Evolutionary conservation across 2,888 invertebrate species (phyloP).

Genomic region (Diarsia brunnea): DNA sequence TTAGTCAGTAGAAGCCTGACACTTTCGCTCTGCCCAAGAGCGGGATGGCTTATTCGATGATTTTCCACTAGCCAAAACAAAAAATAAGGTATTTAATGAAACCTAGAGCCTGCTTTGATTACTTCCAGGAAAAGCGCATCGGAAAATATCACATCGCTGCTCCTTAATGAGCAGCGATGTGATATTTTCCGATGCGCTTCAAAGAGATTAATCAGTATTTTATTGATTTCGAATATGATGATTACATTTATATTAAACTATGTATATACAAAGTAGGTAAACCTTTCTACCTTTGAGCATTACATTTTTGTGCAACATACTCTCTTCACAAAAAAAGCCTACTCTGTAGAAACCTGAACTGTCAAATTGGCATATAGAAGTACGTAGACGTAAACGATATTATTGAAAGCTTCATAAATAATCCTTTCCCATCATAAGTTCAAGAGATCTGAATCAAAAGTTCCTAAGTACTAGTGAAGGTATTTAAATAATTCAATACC

Average conservation of each 20-base stretch:
- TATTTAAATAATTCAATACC: neutral
- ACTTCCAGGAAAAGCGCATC: slow-evolving; percentile 10
- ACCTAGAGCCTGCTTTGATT: slow-evolving; percentile 13
- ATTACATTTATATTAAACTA: neutral
- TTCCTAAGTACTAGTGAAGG: neutral
- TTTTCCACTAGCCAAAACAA: no score
- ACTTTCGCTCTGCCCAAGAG: no score
- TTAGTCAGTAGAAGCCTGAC: no score
- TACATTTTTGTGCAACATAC: neutral
- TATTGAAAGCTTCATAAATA: neutral
- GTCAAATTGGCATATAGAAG: neutral
- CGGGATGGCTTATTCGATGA: no score
- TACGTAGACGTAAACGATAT: neutral
- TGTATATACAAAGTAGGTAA: neutral
- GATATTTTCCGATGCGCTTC: no score
- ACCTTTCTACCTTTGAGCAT: neutral
- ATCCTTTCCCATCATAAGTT: neutral
- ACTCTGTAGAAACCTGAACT: neutral
- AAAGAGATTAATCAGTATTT: slow-evolving; percentile 24
- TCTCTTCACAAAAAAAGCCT: neutral
- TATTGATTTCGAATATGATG: neutral
- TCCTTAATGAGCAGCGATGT: no score
- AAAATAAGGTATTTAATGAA: slow-evolving; percentile 10
- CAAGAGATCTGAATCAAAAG: neutral
- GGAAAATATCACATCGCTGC: neutral